phyloP scores from a whole-genome alignment of 2,113 vertebrate genomes.

The Hypocryptadius cinnamomeus region DNA sequence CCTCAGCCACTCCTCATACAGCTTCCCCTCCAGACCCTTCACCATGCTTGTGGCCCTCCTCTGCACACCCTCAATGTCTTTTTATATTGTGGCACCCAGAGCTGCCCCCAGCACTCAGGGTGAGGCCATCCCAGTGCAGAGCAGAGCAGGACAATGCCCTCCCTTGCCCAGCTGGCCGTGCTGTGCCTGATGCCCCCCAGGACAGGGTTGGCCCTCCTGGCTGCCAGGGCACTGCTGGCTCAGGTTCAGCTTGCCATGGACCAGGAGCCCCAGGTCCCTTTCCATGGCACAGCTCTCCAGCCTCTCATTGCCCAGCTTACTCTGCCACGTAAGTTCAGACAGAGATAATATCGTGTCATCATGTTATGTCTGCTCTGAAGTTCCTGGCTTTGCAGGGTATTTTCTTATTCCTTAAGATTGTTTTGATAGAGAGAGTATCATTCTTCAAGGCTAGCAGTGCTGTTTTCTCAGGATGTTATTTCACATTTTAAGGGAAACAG shows the following conservation, averaged over 20 bases:
- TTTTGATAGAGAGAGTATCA: neutral
- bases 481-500: neutral
- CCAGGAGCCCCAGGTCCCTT: neutral
- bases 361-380: neutral
- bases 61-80: neutral
- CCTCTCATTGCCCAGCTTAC: neutral
- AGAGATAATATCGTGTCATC: neutral
- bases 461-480: neutral
- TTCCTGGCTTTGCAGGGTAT: neutral
- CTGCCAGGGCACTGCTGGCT: neutral
- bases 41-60: neutral
- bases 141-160: neutral
- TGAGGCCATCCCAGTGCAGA: accelerated
- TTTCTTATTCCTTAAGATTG: neutral
- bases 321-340: neutral
- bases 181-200: neutral
- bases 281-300: accelerated
- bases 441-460: neutral
- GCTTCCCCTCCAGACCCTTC: neutral
- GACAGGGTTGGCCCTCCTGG: neutral
- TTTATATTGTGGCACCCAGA: accelerated
- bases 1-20: accelerated
- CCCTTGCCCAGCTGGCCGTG: neutral
- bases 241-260: neutral
- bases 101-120: no score